Evolutionary conservation across 2,797 vertebrate species (phyloP).

Genomic region (Phrynocephalus vlangalii): DNA sequence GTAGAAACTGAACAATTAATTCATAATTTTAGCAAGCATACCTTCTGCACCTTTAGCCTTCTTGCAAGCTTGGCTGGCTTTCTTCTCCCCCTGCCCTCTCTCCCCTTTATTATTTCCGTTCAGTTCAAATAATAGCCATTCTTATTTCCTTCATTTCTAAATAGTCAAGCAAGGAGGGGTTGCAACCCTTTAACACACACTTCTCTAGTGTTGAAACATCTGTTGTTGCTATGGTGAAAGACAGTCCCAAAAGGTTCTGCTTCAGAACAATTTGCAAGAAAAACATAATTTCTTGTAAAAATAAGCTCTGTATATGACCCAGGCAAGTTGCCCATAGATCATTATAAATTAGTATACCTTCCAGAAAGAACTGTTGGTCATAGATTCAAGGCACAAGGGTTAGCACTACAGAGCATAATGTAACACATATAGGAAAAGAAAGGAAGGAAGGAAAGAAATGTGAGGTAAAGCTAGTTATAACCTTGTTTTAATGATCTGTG

Average conservation of each 20-base stretch:
- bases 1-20: not conserved
- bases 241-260: not conserved
- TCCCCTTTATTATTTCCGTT: not conserved
- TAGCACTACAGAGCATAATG: not conserved
- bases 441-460: not conserved
- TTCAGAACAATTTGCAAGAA: conserved; percentile 13
- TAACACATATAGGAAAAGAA: not conserved
- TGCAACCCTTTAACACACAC: not conserved
- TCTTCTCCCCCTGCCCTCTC: not conserved
- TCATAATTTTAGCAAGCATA: not conserved
- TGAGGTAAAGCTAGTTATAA: not conserved
- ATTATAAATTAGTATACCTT: conserved; percentile 49
- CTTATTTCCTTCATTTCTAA: not conserved
- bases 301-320: conserved; percentile 33
- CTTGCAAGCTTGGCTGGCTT: not conserved
- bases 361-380: not conserved
- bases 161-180: not conserved
- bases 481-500: too few relatives aligned
- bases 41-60: conserved; percentile 5
- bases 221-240: not conserved
- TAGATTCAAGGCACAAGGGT: not conserved
- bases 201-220: not conserved
- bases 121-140: not conserved
- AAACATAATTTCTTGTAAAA: conserved; percentile 12
- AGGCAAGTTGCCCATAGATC: conserved; percentile 27